Evolutionary conservation across 2,888 invertebrate genomes (phyloP), one percentile per base, ranked within the genome.

Genomic region (Diogma glabrata): DNA sequence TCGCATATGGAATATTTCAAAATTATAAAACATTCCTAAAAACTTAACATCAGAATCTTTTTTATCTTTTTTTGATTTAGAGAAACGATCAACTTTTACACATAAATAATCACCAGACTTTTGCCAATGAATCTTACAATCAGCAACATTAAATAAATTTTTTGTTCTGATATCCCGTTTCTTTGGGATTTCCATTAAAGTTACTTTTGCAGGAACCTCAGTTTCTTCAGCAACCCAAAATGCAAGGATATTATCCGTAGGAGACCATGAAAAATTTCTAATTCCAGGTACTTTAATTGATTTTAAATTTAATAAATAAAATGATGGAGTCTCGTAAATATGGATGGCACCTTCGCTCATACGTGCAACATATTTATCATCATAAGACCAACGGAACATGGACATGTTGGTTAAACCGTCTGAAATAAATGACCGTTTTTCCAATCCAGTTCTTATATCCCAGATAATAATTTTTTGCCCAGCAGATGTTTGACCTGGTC

Each of bases 201-300:
- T 92, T 2, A 97, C 95, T 61, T 94, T 79, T 2, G 96, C 96
- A 9, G 97, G 96, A 1, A 93, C 93, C 64, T 93, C 90, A 64
- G 95, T 93, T 64, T 92, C 87, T 72, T 99, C 99, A 1, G 95
- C 93, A 4, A 96, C 94, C 95, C 97, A 99, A 69, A 95, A 99
- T 0, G 96, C 96, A 46, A 99, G 79, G 28, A 89, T 78, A 65
- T 95, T 96, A 66, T 96, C 94, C 0, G 94, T 88, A 0, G 99
- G 97, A 0, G 96, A 97, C 97, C 99, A 99, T 59, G 87, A 87
- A 72, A 99, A 97, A 63, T 95, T 94, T 57, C 90, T 75, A 60
- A 93, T 89, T 36, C 90, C 90, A 6, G 82, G 77, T 40, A 90
- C 85, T 67, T 93, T 95, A 52, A 97, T 84, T 56, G 93, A 91